phyloP scores from a whole-genome alignment of 2,888 invertebrate genomes.

The Ethmia dodecea region DNA sequence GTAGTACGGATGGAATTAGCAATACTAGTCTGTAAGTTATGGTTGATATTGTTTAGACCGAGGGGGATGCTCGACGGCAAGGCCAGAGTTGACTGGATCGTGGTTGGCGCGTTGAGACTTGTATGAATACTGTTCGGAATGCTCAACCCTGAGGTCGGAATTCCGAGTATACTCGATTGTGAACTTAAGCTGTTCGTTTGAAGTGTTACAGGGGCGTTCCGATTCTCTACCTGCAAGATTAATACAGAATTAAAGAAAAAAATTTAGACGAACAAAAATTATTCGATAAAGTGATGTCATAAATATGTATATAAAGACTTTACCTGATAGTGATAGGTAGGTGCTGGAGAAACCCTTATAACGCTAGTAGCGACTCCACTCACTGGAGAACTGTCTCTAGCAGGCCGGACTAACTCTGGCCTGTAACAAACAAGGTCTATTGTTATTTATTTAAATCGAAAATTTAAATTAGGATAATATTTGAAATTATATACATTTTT shows the following conservation, averaged over 20 bases:
- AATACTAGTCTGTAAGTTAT: conserved; percentile 42
- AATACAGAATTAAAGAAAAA: neutral
- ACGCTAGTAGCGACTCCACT: conserved; percentile 85
- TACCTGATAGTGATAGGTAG: conserved; percentile 73
- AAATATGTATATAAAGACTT: neutral
- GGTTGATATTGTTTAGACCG: conserved; percentile 41
- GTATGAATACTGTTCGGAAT: conserved; percentile 26
- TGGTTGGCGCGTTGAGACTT: conserved; percentile 36
- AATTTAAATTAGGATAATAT: too few relatives aligned
- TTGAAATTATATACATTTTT: too few relatives aligned
- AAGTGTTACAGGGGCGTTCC: conserved; percentile 53
- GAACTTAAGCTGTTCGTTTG: conserved; percentile 42
- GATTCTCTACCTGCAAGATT: conserved; percentile 52
- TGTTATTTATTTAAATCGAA: too few relatives aligned
- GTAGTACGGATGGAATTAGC: conserved; percentile 45
- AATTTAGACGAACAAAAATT: too few relatives aligned
- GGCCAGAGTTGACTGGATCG: conserved; percentile 41
- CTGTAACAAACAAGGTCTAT: too few relatives aligned
- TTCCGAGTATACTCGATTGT: conserved; percentile 48
- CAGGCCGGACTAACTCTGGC: conserved; percentile 84
- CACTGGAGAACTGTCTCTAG: conserved; percentile 66
- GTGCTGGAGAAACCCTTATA: conserved; percentile 89
- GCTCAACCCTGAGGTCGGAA: conserved; percentile 44
- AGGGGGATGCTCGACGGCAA: conserved; percentile 54
- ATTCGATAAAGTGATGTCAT: too few relatives aligned